Evolutionary conservation across 2,797 vertebrate genomes (phyloP).

Genomic region (Percopsis omiscomaycus): DNA sequence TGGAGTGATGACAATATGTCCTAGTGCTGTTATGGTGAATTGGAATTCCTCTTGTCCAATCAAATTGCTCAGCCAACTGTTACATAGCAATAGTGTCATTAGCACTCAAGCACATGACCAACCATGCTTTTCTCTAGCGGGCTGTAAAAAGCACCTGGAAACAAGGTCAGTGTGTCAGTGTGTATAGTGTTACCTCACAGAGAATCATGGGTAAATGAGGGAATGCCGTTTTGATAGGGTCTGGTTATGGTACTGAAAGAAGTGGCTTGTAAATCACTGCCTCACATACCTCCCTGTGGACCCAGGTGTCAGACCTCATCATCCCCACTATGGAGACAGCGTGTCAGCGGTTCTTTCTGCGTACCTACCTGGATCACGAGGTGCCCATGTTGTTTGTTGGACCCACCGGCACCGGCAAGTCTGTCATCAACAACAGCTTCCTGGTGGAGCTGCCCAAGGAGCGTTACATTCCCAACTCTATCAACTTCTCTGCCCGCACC

Average conservation of each 20-base stretch:
- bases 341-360: constrained; percentile 88
- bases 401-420: constrained; percentile 93
- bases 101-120: no score
- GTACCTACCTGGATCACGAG: constrained; percentile 82
- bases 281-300: neutral
- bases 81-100: no score
- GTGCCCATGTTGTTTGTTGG: constrained; percentile 88
- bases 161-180: no score
- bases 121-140: no score
- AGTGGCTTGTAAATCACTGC: neutral
- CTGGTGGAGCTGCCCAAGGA: constrained; percentile 86
- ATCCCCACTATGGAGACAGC: constrained; percentile 91
- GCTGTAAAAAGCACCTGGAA: no score
- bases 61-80: no score
- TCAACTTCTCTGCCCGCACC: constrained; percentile 94
- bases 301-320: constrained; percentile 89
- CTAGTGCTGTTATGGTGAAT: no score
- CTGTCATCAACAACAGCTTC: constrained; percentile 87
- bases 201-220: no score
- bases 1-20: no score
- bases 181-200: no score
- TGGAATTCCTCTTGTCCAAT: no score
- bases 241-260: constrained; percentile 1
- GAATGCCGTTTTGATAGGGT: no score
- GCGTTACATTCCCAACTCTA: constrained; percentile 82